A percentile compares a stretch with the other conserved stretches of the same genome.
phyloP scores from a whole-genome alignment of 53 echinoderm and acorn worm species.

The Echinometra lucunter region DNA sequence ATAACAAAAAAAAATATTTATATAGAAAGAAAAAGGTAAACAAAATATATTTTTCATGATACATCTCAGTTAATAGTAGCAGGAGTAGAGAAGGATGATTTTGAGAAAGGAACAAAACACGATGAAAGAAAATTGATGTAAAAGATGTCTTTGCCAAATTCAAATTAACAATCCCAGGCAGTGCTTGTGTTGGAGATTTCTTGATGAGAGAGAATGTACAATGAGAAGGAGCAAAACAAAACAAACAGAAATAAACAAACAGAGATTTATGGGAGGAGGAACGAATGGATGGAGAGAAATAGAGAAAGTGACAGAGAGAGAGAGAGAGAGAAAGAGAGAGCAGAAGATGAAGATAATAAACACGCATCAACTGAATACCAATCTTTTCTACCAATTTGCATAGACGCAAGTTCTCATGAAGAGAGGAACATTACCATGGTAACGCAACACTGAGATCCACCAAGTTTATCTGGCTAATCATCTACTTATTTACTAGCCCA shows the following conservation, averaged over 20 bases:
- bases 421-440: background rate
- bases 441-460: background rate
- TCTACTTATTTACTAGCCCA: background rate
- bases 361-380: background rate
- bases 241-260: background rate
- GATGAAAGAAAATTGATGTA: background rate
- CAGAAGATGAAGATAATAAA: background rate
- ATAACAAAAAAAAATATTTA: background rate
- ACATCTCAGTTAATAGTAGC: background rate
- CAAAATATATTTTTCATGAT: constrained; percentile 1
- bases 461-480: background rate
- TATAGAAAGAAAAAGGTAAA: constrained; percentile 36
- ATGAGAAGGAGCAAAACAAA: no score
- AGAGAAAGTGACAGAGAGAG: background rate
- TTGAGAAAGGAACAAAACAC: background rate
- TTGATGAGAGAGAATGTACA: background rate
- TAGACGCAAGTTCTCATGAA: background rate
- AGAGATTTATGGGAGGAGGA: background rate
- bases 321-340: background rate
- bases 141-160: background rate
- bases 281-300: background rate
- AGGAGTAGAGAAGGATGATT: constrained; percentile 18
- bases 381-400: background rate
- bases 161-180: background rate
- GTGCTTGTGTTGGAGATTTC: background rate